Conservation (phyloP, 1,140 invertebrate species). For the Acromyrmex heyeri region DNA sequence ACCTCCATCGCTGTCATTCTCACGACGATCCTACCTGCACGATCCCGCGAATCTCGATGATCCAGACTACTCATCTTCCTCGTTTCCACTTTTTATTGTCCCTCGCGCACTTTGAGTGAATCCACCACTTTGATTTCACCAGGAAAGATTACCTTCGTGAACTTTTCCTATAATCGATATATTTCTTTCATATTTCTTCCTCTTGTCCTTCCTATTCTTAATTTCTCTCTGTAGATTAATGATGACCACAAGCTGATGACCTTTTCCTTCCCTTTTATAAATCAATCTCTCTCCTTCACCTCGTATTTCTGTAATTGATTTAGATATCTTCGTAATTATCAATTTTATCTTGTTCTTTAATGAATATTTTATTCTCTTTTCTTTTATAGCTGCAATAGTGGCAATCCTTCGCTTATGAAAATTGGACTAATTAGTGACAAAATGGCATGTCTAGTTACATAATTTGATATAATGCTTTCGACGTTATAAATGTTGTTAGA, state of each 20-base stretch:
- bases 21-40: conserved; percentile 2
- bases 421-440: conserved; percentile 15
- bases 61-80: conserved; percentile 55
- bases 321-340: background rate
- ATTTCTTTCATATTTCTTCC: background rate
- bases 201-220: background rate
- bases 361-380: conserved; percentile 1
- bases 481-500: background rate
- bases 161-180: background rate
- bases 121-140: background rate
- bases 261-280: too few relatives aligned
- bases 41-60: background rate
- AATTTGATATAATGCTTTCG: conserved; percentile 23
- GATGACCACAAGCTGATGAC: background rate
- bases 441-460: conserved; percentile 32
- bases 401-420: background rate
- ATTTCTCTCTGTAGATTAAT: background rate
- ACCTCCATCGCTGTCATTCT: background rate
- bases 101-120: conserved; percentile 5
- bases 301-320: background rate
- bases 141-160: background rate
- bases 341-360: conserved; percentile 2
- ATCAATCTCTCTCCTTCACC: background rate
- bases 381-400: too few relatives aligned
- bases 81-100: background rate